Base-by-base conservation (phyloP, 2,797 vertebrate genomes). In the Brotula barbata region DNA sequence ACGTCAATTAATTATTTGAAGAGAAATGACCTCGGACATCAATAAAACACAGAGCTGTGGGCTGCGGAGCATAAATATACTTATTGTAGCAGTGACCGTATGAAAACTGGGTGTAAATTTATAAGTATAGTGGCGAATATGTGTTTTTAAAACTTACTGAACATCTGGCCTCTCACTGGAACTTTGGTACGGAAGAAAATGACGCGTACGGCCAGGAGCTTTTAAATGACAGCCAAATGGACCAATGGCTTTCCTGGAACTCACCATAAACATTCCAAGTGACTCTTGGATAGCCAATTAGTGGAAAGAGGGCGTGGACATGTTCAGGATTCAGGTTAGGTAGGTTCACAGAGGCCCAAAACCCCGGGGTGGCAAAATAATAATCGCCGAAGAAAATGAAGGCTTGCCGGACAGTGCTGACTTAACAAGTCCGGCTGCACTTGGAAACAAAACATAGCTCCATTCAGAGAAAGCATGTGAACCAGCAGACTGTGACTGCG, bases 131-230 rank as follows among this genome's bases (percentile, higher is more conserved):
- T 6, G 1, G 1, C 7, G 0, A 4, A 28, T 23, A 42, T 1
- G 2, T 16, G 19, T 46, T 77, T 63, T 50, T 45, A 44, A 64
- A 80, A 83, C 53, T 82, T 73, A 49, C 58, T 70, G 68, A 84
- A 88, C 82, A 82, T 85, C 83, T 90, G 85, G 80, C 49, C 77
- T 90, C 85, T 88, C 86, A 83, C 70, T 77, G 81, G 87, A 90
- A 92, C 87, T 88, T 91, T 63, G 85, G 83, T 85, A 89, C 87
- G 87, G 88, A 89, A 89, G 80, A 85, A 78, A 75, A 72, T 76
- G 77, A 89, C 76, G 78, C 62, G 59, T 44, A 15, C 67, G 51
- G 37, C 23, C 46, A 22, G 6, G 59, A 1, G 1, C 13, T 11
- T 9, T 1, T 77, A 87, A 92, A 0, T 75, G 91, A 85, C 88